Conservation (phyloP, 2,113 vertebrate genomes). For the Charina bottae region DNA sequence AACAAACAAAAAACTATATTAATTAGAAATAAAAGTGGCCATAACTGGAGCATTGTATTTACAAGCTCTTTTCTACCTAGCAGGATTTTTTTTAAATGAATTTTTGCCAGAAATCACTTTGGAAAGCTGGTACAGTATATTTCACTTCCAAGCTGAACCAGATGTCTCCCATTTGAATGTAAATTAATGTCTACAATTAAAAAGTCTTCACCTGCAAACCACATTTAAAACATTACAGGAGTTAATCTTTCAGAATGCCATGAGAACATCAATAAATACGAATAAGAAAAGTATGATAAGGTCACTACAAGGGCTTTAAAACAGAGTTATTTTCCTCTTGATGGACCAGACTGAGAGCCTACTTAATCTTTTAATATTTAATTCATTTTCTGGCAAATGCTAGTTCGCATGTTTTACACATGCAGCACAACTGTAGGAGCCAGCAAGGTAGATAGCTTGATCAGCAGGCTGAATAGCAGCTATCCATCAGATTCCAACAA, state of each 20-base stretch:
- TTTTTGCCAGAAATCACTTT: conserved; percentile 7
- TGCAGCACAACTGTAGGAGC: not conserved
- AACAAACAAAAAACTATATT: not conserved
- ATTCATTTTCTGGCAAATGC: conserved; percentile 18
- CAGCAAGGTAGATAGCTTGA: not conserved
- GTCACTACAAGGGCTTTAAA: conserved; percentile 23
- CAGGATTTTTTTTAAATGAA: not conserved
- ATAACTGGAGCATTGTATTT: not conserved
- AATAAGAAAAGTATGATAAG: conserved; percentile 30
- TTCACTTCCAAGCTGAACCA: conserved; percentile 15
- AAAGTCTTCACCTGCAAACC: conserved; percentile 14
- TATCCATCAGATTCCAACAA: not conserved
- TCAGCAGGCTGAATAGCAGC: not conserved
- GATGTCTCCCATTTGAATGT: conserved; percentile 15
- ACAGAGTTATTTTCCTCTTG: conserved; percentile 23
- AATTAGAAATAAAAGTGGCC: not conserved
- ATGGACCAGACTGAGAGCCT: not conserved
- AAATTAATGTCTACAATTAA: conserved; percentile 31
- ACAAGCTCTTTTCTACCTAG: not conserved
- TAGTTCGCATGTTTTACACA: not conserved
- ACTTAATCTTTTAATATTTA: conserved; percentile 18
- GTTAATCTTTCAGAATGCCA: conserved; percentile 19
- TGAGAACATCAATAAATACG: conserved; percentile 17
- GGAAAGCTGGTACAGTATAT: not conserved
- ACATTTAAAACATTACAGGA: conserved; percentile 19